phyloP scores from a whole-genome alignment of 2,797 vertebrate species.

The Chlorospingus semifuscus region DNA sequence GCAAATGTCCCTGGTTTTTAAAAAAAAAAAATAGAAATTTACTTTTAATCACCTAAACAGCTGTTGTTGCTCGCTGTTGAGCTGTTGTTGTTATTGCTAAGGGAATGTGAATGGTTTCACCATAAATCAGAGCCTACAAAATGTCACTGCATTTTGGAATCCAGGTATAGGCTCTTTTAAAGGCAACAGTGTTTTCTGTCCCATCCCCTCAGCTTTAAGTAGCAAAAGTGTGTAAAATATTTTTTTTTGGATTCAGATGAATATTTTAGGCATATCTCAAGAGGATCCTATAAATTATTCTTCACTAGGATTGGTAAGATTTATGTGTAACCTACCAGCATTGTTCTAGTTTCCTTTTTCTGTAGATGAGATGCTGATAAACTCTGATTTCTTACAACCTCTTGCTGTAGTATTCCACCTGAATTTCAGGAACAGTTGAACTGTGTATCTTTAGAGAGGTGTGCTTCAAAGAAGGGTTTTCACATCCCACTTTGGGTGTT shows the following conservation, averaged over 20 bases:
- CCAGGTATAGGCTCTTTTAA: background rate
- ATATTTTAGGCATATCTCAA: background rate
- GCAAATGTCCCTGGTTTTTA: background rate
- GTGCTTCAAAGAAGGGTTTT: background rate
- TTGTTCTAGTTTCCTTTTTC: background rate
- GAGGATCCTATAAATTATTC: background rate
- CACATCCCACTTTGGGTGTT: accelerated
- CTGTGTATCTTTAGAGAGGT: background rate
- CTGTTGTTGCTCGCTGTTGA: background rate
- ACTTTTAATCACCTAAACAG: background rate
- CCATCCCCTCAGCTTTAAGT: background rate
- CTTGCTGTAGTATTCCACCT: background rate
- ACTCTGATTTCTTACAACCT: background rate
- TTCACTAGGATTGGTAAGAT: background rate
- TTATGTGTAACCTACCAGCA: background rate
- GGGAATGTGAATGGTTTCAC: background rate
- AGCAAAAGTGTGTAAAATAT: background rate
- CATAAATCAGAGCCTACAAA: background rate
- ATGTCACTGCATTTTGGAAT: background rate
- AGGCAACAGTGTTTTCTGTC: background rate
- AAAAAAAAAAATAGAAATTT: background rate
- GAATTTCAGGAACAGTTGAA: background rate
- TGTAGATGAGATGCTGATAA: background rate
- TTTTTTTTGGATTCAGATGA: background rate
- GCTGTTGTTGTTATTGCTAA: background rate